These are phyloP conservation scores for Clamator glandarius DNA, from an alignment of 2,797 vertebrate species.

Conservation along the genomic window DNA sequence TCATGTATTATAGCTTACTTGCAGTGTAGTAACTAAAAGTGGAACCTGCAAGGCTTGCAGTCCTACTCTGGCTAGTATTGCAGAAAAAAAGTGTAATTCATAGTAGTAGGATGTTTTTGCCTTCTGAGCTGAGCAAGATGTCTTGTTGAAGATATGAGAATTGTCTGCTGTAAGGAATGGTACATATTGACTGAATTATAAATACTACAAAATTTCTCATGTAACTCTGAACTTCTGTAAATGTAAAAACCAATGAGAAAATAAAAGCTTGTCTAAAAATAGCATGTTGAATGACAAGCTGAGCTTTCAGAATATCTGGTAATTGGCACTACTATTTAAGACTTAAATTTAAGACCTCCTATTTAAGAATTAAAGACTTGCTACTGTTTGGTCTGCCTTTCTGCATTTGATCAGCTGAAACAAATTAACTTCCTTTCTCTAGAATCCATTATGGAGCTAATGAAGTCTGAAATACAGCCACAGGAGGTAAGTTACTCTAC, in stretches of 20 bases:
- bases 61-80: background rate
- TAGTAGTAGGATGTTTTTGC: background rate
- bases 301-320: background rate
- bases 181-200: background rate
- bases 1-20: background rate
- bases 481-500: slow-evolving; percentile 83
- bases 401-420: slow-evolving; percentile 33
- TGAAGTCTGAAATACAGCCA: slow-evolving; percentile 80
- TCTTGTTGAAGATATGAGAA: background rate
- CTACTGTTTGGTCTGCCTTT: slow-evolving; percentile 8
- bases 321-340: background rate
- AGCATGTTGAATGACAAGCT: background rate
- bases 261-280: background rate
- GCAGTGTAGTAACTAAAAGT: background rate
- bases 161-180: background rate
- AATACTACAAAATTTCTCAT: background rate
- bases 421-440: slow-evolving; percentile 47
- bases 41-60: background rate
- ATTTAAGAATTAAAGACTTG: background rate
- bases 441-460: slow-evolving; percentile 78
- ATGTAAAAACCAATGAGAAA: background rate
- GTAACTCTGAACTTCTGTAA: background rate
- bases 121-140: background rate
- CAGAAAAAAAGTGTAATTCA: background rate
- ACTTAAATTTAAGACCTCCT: background rate